Evolutionary conservation across 2,113 vertebrate species (phyloP), one percentile per base, ranked within the genome.

Genomic region (Ailurus styani): DNA sequence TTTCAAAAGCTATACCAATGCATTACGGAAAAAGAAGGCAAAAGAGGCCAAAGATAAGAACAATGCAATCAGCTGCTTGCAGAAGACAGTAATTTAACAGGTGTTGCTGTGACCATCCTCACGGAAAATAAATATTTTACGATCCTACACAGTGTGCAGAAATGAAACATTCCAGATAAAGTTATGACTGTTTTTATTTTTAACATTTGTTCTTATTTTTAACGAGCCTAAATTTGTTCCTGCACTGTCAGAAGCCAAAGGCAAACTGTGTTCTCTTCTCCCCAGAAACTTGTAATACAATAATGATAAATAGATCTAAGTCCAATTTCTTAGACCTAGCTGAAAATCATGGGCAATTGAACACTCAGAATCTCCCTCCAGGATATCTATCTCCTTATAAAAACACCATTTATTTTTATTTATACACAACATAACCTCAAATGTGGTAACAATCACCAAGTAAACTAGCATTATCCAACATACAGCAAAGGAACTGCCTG

Each of bases 341-440:
- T 96, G 73, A 92, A 97, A 97, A 96, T 93, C 87, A 95, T 2
- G 72, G 75, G 81, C 87, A 97, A 95, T 0, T 81, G 78, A 92
- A 87, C 37, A 91, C 45, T 90, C 78, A 87, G 82, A 96, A 92
- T 90, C 78, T 92, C 70, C 91, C 97, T 91, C 45, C 42, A 90
- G 93, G 97, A 83, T 87, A 96, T 86, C 18, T 91, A 68, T 97
- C 78, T 92, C 91, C 93, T 95, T 93, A 87, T 92, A 97, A 97
- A 97, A 95, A 96, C 25, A n/a, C 3, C 91, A 96, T 96, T 96
- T 97, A 93, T 95, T 96, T 95, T 97, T 96, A 98, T 98, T 97
- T 97, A 97, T 72, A 68, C 72, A 81, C 57, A 97, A 88, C n/a
- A 95, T 87, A 94, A 91, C 55, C 45, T 89, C 87, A 90, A 95